These are phyloP conservation scores for Drosophila littoralis DNA, from an alignment of 1,140 invertebrate species.

Conservation along the genomic window DNA sequence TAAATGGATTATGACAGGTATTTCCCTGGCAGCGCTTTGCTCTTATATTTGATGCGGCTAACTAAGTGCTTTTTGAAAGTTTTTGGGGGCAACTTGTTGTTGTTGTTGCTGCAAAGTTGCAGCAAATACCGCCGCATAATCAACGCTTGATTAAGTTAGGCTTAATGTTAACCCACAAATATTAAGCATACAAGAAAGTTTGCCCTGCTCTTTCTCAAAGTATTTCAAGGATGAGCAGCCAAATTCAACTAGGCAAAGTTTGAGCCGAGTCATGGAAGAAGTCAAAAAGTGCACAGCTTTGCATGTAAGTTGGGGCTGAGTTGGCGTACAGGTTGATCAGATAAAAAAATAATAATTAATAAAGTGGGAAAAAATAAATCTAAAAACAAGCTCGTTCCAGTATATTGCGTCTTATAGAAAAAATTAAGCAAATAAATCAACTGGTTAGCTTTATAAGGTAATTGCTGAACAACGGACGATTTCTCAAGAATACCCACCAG, in stretches of 20 bases:
- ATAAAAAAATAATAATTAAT: not conserved
- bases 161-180: constrained; percentile 16
- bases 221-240: constrained; percentile 7
- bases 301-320: not conserved
- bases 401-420: not conserved
- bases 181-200: constrained; percentile 14
- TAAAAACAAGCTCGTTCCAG: too few species aligned
- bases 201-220: not conserved
- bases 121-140: constrained; percentile 29
- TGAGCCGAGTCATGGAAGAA: not conserved
- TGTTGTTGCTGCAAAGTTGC: constrained; percentile 26
- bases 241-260: constrained; percentile 13
- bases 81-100: constrained; percentile 5
- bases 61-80: constrained; percentile 40
- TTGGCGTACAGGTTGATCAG: too few species aligned
- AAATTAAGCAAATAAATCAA: not conserved
- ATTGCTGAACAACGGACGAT: not conserved
- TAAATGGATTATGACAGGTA: constrained; percentile 31
- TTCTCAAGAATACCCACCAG: not conserved
- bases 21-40: not conserved
- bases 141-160: constrained; percentile 34
- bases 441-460: not conserved
- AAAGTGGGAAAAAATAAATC: not conserved
- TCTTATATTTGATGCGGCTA: constrained; percentile 23
- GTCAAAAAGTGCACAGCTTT: constrained; percentile 6